Base-by-base conservation (phyloP, 2,113 vertebrate genomes). In the Campylomormyrus numenius region DNA sequence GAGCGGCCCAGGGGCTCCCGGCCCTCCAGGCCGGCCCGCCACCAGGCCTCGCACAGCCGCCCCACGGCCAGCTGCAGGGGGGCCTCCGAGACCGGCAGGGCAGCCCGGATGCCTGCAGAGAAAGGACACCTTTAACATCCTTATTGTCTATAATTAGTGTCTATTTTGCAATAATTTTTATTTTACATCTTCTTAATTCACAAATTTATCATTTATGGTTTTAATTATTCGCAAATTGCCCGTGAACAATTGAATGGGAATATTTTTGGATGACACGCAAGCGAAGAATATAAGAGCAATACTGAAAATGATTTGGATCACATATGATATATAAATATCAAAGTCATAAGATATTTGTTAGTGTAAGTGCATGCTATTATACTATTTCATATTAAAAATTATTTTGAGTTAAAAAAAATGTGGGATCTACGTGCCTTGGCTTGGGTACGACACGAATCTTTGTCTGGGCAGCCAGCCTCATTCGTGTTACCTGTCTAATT, bases 1-100 rank as follows among this genome's bases (percentile, higher is more conserved):
- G 95, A 97, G 94, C 95, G 97, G 11, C 98, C 98, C 77, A 99
- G 96, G 58, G 95, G 94, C 27, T 98, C 97, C 90, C 96, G 98
- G 85, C 96, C 96, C 88, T 95, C 94, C 48, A 99, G 95, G n/a
- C 94, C 97, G 88, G 95, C 98, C 89, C 96, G 95, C 98, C 98
- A 99, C 98, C 98, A 99, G 48, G 92, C 92, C 24, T 97, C 96
- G 90, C 95, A 98, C 6, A 98, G 83, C 0, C 6, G 87, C 27
- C 95, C 97, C 88, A 99, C 93, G 3, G 94, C 92, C 6, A 52
- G 91, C 88, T 91, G 95, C 0, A 98, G 93, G 1, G n/a, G 58
- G 3, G 91, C 94, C 70, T 97, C 96, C 1, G 96, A 95, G 58
- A 94, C 93, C 0, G 96, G 95, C 86, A 98, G 92, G 0, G 93